phyloP scores from a whole-genome alignment of 1,140 invertebrate genomes.

The Procambarus virginalis region DNA sequence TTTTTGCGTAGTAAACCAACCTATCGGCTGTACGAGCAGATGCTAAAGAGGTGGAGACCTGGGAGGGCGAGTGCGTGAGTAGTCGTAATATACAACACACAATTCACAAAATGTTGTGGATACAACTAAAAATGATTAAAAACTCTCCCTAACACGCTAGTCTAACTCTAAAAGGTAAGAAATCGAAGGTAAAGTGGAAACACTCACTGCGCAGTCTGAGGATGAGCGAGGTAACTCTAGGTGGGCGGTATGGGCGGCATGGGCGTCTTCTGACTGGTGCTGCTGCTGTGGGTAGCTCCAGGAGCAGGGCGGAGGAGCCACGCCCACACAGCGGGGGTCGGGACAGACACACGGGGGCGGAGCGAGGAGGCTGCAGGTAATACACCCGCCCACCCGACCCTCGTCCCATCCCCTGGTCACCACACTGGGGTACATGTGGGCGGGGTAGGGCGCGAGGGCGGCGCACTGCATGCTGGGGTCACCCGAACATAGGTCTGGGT shows the following conservation, averaged over 20 bases:
- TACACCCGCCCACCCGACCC: conserved; percentile 16
- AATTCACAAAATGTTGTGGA: too few species aligned
- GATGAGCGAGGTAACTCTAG: background rate
- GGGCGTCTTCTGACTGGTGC: conserved; percentile 12
- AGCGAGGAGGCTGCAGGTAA: background rate
- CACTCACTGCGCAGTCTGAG: conserved; percentile 17
- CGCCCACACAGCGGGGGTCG: conserved; percentile 42
- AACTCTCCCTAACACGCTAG: too few species aligned
- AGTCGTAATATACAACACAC: too few species aligned
- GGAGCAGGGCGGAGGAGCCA: conserved; percentile 22
- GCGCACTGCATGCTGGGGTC: conserved; percentile 7
- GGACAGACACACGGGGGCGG: conserved; percentile 54
- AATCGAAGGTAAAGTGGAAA: background rate
- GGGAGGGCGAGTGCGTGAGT: too few species aligned
- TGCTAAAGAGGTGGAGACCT: too few species aligned
- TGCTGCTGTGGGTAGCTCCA: background rate
- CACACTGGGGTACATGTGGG: conserved; percentile 24
- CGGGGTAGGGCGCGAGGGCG: conserved; percentile 19
- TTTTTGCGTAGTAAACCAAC: too few species aligned
- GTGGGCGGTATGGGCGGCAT: background rate
- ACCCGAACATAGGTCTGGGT: conserved; percentile 30
- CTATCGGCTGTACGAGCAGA: too few species aligned
- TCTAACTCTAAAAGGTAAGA: too few species aligned
- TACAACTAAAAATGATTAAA: too few species aligned
- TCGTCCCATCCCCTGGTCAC: conserved; percentile 3